phyloP scores from a whole-genome alignment of 2,888 invertebrate species.

The Cabera pusaria region DNA sequence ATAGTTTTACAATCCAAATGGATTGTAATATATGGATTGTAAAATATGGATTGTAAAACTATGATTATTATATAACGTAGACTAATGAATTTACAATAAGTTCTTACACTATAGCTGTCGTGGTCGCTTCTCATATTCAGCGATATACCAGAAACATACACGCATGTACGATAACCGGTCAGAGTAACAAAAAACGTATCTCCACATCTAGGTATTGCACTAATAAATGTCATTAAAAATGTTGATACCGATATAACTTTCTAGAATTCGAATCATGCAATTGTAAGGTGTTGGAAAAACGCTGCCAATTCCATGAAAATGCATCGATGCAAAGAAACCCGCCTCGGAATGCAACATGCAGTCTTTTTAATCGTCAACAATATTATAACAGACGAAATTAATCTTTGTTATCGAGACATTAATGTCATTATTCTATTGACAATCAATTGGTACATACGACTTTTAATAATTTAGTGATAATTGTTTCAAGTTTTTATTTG shows the following conservation, averaged over 20 bases:
- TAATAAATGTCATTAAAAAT: conserved; percentile 46
- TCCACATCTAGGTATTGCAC: conserved; percentile 12
- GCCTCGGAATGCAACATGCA: conserved; percentile 70
- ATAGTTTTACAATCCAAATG: no score
- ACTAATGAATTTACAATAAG: no score
- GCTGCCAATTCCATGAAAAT: conserved; percentile 79
- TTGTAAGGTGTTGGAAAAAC: conserved; percentile 82
- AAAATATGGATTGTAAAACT: no score
- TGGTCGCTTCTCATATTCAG: no score
- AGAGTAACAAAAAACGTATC: conserved; percentile 8
- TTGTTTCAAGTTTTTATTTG: conserved; percentile 78
- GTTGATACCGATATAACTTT: conserved; percentile 61
- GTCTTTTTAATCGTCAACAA: conserved; percentile 61
- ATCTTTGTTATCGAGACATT: conserved; percentile 59
- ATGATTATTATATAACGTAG: no score
- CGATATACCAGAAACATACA: conserved; percentile 7
- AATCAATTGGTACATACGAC: conserved; percentile 61
- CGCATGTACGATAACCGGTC: conserved; percentile 21
- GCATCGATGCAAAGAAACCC: conserved; percentile 73
- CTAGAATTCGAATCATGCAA: conserved; percentile 79
- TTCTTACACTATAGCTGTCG: no score
- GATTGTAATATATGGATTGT: no score
- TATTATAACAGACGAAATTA: conserved; percentile 59
- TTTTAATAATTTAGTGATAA: conserved; percentile 60
- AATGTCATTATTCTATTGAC: conserved; percentile 66